Percentiles rank a stretch among this genome's conserved stretches.
phyloP scores from a whole-genome alignment of 2,888 invertebrate species.

The Cecidostiba fungosa region DNA sequence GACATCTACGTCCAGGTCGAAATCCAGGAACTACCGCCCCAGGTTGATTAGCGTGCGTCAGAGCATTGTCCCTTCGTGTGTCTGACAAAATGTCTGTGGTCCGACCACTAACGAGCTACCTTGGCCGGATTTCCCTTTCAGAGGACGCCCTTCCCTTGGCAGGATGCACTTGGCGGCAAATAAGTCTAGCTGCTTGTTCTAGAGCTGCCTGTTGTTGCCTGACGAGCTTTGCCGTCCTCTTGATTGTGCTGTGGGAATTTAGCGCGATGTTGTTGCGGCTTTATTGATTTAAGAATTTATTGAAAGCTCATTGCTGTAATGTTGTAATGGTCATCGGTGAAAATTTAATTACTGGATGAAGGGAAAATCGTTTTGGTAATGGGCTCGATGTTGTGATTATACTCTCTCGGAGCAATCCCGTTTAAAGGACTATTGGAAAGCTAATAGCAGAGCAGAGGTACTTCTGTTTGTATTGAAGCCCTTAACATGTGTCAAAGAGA shows the following conservation, averaged over 20 bases:
- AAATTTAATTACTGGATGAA: too few relatives aligned
- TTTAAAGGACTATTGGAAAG: background rate
- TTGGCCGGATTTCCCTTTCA: constrained; percentile 32
- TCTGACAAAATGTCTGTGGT: constrained; percentile 21
- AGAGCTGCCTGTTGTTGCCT: background rate
- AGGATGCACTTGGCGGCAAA: background rate
- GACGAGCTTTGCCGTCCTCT: background rate
- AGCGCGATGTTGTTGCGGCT: background rate
- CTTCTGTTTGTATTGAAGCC: background rate
- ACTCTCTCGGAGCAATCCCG: too few relatives aligned
- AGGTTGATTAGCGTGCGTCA: constrained; percentile 19
- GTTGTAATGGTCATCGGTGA: too few relatives aligned
- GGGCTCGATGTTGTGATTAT: too few relatives aligned
- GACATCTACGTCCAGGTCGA: background rate
- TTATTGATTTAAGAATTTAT: too few relatives aligned
- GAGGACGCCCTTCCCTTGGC: background rate
- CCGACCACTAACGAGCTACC: constrained; percentile 46
- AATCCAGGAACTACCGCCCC: background rate
- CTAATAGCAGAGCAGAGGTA: background rate
- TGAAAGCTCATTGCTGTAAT: too few relatives aligned
- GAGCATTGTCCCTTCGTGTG: background rate
- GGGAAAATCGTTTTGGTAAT: too few relatives aligned
- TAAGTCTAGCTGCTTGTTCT: background rate
- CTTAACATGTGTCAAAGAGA: background rate
- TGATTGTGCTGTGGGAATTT: background rate